These are phyloP conservation scores for Diploptera punctata DNA, from an alignment of 2,888 invertebrate genomes.

Conservation along the genomic window DNA sequence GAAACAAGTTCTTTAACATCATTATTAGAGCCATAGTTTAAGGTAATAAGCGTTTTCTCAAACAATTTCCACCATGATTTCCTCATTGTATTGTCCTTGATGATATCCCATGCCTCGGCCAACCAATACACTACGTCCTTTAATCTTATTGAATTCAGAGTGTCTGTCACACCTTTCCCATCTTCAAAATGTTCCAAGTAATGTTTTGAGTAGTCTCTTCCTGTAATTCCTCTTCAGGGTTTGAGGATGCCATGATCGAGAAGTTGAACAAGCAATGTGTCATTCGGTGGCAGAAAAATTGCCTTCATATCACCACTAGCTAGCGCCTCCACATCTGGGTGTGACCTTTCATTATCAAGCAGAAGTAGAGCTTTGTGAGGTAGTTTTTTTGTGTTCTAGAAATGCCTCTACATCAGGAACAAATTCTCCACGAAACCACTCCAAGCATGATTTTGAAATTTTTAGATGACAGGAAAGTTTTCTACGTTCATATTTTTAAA, in stretches of 20 bases:
- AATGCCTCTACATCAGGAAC: conserved; percentile 7
- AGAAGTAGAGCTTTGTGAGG: background rate
- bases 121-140: background rate
- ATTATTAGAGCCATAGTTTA: conserved; percentile 12
- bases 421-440: background rate
- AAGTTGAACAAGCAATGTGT: background rate
- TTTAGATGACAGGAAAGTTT: background rate
- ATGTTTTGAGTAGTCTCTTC: background rate
- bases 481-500: conserved; percentile 1
- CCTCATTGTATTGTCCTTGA: background rate
- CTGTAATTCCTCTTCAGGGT: conserved; percentile 17
- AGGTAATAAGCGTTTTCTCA: background rate
- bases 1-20: background rate
- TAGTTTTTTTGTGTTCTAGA: conserved; percentile 5
- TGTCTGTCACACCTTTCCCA: background rate
- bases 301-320: conserved; percentile 18
- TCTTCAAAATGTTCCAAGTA: background rate
- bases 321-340: background rate
- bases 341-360: background rate
- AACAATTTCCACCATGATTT: background rate
- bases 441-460: conserved; percentile 5
- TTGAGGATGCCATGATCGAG: conserved; percentile 1
- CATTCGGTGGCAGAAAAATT: conserved; percentile 4
- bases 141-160: background rate
- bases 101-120: background rate